A percentile compares a stretch with the other conserved stretches of the same genome.
These are phyloP conservation scores for Dasyornis broadbenti DNA, from an alignment of 2,113 vertebrate genomes.

Conservation along the genomic window DNA sequence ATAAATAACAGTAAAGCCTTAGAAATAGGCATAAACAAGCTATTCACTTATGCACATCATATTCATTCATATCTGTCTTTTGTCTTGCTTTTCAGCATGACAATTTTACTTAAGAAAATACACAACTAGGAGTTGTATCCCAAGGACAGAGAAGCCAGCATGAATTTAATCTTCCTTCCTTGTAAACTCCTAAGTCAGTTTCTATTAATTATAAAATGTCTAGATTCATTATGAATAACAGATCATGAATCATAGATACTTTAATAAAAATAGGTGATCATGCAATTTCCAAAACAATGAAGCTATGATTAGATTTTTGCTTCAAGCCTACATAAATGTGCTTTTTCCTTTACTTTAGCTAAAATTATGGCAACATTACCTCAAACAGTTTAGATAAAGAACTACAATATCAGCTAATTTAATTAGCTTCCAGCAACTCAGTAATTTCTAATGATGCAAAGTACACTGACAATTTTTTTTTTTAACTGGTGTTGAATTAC, in stretches of 20 bases:
- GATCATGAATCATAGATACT: slow-evolving; percentile 15
- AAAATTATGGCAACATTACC: slow-evolving; percentile 42
- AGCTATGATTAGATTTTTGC: slow-evolving; percentile 54
- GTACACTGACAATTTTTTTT: slow-evolving; percentile 16
- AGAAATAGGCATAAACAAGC: neutral
- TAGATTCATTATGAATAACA: slow-evolving; percentile 23
- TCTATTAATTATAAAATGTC: slow-evolving; percentile 34
- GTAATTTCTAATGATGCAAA: neutral
- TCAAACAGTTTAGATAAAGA: slow-evolving; percentile 56
- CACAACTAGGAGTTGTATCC: neutral
- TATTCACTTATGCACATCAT: neutral
- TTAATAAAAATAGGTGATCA: slow-evolving; percentile 49
- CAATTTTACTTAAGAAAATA: neutral
- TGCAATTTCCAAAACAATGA: slow-evolving; percentile 33
- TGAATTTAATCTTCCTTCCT: neutral
- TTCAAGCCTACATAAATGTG: slow-evolving; percentile 21
- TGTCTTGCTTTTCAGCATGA: neutral
- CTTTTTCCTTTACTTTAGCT: slow-evolving; percentile 22
- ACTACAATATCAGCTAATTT: slow-evolving; percentile 42
- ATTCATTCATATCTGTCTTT: neutral
- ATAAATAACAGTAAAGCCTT: neutral
- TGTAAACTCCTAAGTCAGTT: neutral
- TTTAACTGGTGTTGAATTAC: neutral
- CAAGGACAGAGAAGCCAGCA: neutral
- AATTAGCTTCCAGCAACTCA: slow-evolving; percentile 39